A percentile compares a stretch with the other conserved stretches of the same genome.
Evolutionary conservation across 64 coral and sea anemone species (phyloP).

Genomic region (Exaiptasia diaphana): DNA sequence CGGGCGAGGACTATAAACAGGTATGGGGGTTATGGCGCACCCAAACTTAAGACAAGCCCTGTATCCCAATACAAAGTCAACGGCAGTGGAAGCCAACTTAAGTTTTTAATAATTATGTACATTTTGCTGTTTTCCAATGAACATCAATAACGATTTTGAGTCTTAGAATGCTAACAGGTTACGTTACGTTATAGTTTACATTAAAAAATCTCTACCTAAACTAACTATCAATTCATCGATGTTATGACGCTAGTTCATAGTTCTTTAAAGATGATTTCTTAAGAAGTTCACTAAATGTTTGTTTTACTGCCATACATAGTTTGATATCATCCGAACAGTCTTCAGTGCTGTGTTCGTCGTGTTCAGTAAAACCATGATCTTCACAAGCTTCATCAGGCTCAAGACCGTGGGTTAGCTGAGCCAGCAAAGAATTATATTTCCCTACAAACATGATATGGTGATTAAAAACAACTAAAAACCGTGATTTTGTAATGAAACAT

Average conservation of each 20-base stretch:
- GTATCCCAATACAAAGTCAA: too few species aligned
- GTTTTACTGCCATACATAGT: conserved; percentile 71
- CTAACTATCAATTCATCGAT: too few species aligned
- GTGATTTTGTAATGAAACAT: neutral
- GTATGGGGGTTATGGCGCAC: too few species aligned
- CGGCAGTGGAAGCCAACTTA: too few species aligned
- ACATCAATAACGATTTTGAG: too few species aligned
- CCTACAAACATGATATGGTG: conserved; percentile 8
- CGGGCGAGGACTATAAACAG: too few species aligned
- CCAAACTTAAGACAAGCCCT: too few species aligned
- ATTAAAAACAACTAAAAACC: neutral
- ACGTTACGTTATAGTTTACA: too few species aligned
- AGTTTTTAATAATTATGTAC: too few species aligned
- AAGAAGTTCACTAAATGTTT: conserved; percentile 65
- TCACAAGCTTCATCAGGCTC: neutral
- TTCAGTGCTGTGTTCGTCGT: conserved; percentile 78
- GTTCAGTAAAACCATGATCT: conserved; percentile 29
- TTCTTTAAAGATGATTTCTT: conserved; percentile 62
- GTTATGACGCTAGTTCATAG: conserved; percentile 10
- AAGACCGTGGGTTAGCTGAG: conserved; percentile 15
- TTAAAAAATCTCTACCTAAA: too few species aligned
- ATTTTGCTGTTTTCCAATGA: too few species aligned
- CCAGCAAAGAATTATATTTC: conserved; percentile 48
- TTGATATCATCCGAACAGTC: conserved; percentile 62
- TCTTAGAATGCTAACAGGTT: too few species aligned